Conservation (phyloP, 1,140 invertebrate species). For the Neodiprion fabricii region DNA sequence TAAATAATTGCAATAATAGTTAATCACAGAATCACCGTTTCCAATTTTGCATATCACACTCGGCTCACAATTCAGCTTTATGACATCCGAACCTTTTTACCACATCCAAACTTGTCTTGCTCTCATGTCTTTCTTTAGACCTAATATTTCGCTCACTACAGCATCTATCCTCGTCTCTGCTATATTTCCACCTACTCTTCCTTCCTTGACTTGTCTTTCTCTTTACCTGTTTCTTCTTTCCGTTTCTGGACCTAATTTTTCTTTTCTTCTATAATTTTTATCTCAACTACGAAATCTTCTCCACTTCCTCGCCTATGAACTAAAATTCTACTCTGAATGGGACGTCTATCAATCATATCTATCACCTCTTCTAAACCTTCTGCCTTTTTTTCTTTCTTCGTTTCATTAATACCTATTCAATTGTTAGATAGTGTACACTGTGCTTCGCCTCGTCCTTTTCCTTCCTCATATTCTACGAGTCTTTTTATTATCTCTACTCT, state of each 20-base stretch:
- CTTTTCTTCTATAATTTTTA: neutral
- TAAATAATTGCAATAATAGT: too few relatives aligned
- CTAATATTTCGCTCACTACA: too few relatives aligned
- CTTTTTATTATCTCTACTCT: conserved; percentile 16
- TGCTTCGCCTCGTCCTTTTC: conserved; percentile 12
- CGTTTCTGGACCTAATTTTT: neutral
- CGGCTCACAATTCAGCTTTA: neutral
- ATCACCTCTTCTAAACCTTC: neutral
- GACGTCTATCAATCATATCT: too few relatives aligned
- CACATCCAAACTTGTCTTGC: neutral
- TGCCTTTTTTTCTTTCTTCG: conserved; percentile 22
- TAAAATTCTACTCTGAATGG: neutral
- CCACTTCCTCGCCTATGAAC: neutral
- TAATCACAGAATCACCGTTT: neutral
- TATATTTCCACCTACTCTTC: neutral
- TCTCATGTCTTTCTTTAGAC: neutral
- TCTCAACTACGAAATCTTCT: conserved; percentile 2
- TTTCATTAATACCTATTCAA: conserved; percentile 20
- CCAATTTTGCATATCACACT: neutral
- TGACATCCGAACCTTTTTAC: neutral
- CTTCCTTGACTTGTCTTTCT: neutral
- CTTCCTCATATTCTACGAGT: conserved; percentile 2
- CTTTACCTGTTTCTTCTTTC: neutral
- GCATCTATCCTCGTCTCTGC: neutral
- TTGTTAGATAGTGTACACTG: neutral